Evolutionary conservation across 2,797 vertebrate species (phyloP).

Genomic region (Yasuhikotakia modesta): DNA sequence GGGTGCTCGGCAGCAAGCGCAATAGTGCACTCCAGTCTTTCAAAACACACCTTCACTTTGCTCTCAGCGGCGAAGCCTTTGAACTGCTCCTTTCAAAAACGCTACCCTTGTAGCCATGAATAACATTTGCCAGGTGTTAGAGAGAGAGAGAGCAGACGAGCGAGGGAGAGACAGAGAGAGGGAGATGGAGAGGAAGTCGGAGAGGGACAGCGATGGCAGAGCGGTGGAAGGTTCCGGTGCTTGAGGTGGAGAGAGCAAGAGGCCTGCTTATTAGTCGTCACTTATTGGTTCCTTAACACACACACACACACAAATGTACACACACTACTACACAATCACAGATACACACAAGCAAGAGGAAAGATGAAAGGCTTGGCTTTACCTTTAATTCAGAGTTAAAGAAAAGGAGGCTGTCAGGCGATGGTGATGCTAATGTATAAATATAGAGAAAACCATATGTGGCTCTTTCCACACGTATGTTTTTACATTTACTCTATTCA

Average conservation of each 20-base stretch:
- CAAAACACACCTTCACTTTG: conserved; percentile 76
- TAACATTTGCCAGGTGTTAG: conserved; percentile 86
- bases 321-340: conserved; percentile 33
- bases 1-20: conserved; percentile 73
- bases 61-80: conserved; percentile 78
- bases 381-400: conserved; percentile 83
- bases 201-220: conserved; percentile 42
- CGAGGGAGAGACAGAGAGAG: conserved; percentile 51
- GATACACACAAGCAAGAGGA: conserved; percentile 44
- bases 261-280: conserved; percentile 56
- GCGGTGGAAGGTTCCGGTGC: conserved; percentile 58
- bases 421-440: conserved; percentile 76
- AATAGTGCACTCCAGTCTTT: conserved; percentile 81
- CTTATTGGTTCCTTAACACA: conserved; percentile 63
- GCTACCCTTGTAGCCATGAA: conserved; percentile 85
- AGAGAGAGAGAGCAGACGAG: conserved; percentile 45
- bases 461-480: conserved; percentile 75
- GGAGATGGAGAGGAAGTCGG: not conserved
- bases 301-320: conserved; percentile 57
- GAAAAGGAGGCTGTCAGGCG: conserved; percentile 70
- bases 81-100: conserved; percentile 85
- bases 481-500: conserved; percentile 31
- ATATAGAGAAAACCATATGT: conserved; percentile 78
- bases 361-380: conserved; percentile 83
- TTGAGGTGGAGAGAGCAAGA: conserved; percentile 66